Evolutionary conservation across 2,888 invertebrate species (phyloP), one percentile per base, ranked within the genome.

Genomic region (Pycnomerus fuliginosus): DNA sequence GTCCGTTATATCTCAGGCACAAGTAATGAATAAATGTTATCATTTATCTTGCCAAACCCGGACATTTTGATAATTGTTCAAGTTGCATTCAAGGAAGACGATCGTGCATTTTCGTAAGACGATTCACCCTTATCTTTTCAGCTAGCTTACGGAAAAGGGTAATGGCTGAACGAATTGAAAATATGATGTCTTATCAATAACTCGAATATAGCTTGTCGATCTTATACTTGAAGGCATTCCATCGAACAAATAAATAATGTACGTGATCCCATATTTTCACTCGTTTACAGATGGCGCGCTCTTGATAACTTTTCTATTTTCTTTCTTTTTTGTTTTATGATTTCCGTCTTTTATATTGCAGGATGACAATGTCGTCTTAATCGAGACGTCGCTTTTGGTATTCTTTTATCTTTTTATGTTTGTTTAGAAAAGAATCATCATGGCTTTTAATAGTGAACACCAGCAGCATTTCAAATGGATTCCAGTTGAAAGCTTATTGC

Each of bases 131-230:
- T 31, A 16, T 14, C 27, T 27, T 35, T 15, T 17, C 20, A 30
- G 24, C n/a, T n/a, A n/a, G n/a, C n/a, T n/a, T n/a, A n/a, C n/a
- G n/a, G n/a, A n/a, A n/a, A n/a, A n/a, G n/a, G n/a, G n/a, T n/a
- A n/a, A n/a, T n/a, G n/a, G n/a, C n/a, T n/a, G 22, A 32, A 32
- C 22, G 13, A 17, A 35, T 23, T 2, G 29, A n/a, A 36, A 36
- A 36, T 37, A 37, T 37, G 37, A 37, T 16, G 30, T n/a, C 20
- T 38, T 30, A 38, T 38, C 38, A 38, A 38, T 38, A 38, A 38
- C 37, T 7, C 14, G 23, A 24, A 34, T 13, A 12, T 29, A 20
- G 16, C 31, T 25, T 31, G 23, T 31, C 39, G 39, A 24, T 24
- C 24, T 15, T 12, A 34, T 22, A 8, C 16, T 16, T 25, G 13